Conservation (phyloP, 2,113 vertebrate genomes). For the Anthoscopus minutus region DNA sequence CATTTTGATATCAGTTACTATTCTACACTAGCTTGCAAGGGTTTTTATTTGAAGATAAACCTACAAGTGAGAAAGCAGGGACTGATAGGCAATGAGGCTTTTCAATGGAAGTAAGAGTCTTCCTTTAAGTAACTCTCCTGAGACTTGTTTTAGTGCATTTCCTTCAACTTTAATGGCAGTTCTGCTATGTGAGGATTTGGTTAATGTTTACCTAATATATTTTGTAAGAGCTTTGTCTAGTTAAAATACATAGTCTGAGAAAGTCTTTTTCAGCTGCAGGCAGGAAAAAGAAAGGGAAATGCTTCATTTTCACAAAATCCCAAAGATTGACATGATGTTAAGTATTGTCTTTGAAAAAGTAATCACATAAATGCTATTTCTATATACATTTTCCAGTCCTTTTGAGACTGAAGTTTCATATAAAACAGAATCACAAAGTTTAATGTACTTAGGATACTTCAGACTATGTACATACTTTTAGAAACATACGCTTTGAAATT, state of each 20-base stretch:
- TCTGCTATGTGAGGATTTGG: background rate
- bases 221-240: background rate
- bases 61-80: background rate
- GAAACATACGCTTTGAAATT: background rate
- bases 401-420: background rate
- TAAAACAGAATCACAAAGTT: background rate
- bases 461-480: background rate
- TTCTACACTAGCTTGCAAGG: background rate
- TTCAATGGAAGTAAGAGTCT: background rate
- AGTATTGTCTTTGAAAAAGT: background rate
- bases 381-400: background rate
- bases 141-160: background rate
- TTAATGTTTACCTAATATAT: background rate
- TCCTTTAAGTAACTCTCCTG: background rate
- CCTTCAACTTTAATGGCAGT: background rate
- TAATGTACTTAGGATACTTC: background rate
- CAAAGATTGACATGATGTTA: background rate
- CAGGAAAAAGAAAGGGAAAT: background rate
- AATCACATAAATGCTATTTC: background rate
- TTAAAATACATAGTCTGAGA: background rate
- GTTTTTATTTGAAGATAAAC: background rate
- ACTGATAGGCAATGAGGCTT: background rate
- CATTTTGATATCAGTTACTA: background rate
- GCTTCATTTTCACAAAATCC: background rate
- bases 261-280: background rate